Evolutionary conservation across 1,140 invertebrate genomes (phyloP), one percentile per base, ranked within the genome.

Genomic region (Trinorchestia longiramus): DNA sequence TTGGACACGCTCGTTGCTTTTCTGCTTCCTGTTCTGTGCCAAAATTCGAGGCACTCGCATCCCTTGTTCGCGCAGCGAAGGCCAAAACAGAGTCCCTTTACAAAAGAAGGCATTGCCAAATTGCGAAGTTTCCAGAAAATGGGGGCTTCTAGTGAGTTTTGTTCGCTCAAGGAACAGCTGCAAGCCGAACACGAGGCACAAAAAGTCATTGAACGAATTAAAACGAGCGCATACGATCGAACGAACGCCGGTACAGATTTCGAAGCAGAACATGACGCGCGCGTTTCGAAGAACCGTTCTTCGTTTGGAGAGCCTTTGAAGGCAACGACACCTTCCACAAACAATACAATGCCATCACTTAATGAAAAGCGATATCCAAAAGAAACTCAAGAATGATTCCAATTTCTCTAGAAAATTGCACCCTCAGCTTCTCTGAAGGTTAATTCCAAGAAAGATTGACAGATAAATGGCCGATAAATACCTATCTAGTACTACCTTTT

Each of bases 1-100:
- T 94, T 94, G 92, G 92, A 94, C 92, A 94, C 92, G 92, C 92
- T 94, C 92, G 92, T 94, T 94, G 92, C 92, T 94, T 94, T 94
- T 94, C 92, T 94, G 92, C 92, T 94, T 44, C 92, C 92, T 94
- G 92, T 47, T 94, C 92, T 94, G 92, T 94, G 92, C 92, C 92
- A 94, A 94, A 94, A 45, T 94, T 94, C 43, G 92, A 44, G 92
- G 92, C 92, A 94, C 92, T 94, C 92, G 92, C 88, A 47, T 94
- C 92, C 92, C 92, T 94, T 94, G 92, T 94, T 94, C 92, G 44
- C 92, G 43, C 11, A 45, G 92, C n/a, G 88, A 28, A 41, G 88
- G 43, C 41, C 88, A 90, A 90, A 90, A 90, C n/a, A 41, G 88
- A 90, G 88, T 41, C 88, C 43, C 43, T 90, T 41, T 28, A 90